Conservation (phyloP, 2,797 vertebrate genomes). For the Oreochromis mossambicus region DNA sequence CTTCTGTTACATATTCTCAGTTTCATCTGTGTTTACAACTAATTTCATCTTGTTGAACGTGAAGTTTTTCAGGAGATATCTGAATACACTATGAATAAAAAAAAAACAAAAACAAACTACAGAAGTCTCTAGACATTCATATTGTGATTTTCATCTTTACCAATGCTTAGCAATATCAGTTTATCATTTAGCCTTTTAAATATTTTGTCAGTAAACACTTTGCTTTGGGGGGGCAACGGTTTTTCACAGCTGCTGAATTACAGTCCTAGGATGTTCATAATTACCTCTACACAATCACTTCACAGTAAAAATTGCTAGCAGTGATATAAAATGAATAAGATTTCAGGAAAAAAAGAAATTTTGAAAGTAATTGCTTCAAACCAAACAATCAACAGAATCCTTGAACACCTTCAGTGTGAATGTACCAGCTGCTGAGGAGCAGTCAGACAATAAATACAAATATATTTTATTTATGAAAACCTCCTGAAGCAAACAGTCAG, state of each 20-base stretch:
- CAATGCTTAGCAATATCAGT: neutral
- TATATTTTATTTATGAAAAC: slow-evolving; percentile 47
- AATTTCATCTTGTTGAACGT: neutral
- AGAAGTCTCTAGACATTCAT: neutral
- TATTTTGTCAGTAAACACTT: neutral
- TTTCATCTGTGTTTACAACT: neutral
- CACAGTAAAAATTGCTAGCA: neutral
- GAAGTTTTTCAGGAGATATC: neutral
- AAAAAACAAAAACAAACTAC: neutral
- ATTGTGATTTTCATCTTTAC: neutral
- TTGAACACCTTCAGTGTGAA: neutral
- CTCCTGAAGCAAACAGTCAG: slow-evolving; percentile 37
- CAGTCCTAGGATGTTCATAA: neutral
- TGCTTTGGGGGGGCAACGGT: neutral
- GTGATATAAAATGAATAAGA: neutral
- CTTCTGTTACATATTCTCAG: neutral
- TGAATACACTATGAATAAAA: neutral
- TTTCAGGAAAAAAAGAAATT: neutral
- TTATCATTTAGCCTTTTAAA: neutral
- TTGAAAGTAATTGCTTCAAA: neutral
- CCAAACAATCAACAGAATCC: neutral
- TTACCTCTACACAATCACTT: neutral
- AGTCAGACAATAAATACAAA: slow-evolving; percentile 42
- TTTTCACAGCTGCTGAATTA: neutral
- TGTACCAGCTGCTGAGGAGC: slow-evolving; percentile 20